phyloP scores from a whole-genome alignment of 2,888 invertebrate genomes.

The Keiferia lycopersicella region DNA sequence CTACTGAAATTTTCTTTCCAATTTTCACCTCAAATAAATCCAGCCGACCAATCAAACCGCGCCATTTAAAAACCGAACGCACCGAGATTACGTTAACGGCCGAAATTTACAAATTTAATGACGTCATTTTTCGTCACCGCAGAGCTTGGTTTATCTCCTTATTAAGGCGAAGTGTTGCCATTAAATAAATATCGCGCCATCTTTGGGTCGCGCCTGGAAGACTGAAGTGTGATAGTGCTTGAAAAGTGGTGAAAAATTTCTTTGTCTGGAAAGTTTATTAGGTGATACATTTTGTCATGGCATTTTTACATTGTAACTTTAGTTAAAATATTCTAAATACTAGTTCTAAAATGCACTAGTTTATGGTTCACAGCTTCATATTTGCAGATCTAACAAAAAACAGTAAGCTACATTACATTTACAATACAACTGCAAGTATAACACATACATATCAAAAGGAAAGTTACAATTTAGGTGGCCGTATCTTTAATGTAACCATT shows the following conservation, averaged over 20 bases:
- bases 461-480: no score
- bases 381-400: no score
- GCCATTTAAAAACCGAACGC: conserved; percentile 36
- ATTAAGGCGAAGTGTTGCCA: conserved; percentile 55
- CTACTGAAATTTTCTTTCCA: background rate
- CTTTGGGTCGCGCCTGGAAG: conserved; percentile 6
- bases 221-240: conserved; percentile 26
- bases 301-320: background rate
- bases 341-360: no score
- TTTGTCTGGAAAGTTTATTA: background rate
- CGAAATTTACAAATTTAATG: conserved; percentile 60
- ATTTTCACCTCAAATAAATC: conserved; percentile 20
- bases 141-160: conserved; percentile 60
- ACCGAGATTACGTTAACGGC: conserved; percentile 46
- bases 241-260: background rate
- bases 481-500: no score
- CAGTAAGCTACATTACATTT: no score
- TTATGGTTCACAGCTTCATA: no score
- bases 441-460: no score
- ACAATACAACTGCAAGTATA: no score
- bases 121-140: conserved; percentile 64
- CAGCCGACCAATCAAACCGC: conserved; percentile 34
- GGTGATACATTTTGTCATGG: background rate
- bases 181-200: conserved; percentile 56
- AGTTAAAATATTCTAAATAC: no score